Evolutionary conservation across 2,113 vertebrate genomes (phyloP).

Genomic region (Strix uralensis): DNA sequence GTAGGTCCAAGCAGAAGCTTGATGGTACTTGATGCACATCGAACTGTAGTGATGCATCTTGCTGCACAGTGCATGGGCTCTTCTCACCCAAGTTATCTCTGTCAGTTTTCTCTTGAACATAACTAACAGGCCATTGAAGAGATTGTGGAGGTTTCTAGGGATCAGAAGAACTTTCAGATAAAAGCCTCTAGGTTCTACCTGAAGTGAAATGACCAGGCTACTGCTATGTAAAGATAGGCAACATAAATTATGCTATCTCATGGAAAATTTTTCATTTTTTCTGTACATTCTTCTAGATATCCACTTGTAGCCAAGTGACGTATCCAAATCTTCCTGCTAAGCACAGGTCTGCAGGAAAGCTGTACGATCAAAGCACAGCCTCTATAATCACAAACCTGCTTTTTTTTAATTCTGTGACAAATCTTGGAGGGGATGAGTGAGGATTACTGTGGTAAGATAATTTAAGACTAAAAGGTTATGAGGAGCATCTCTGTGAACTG

Average conservation of each 20-base stretch:
- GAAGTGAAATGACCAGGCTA: neutral
- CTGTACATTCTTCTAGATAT: neutral
- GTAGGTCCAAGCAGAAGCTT: neutral
- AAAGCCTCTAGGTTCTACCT: neutral
- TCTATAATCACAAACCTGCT: neutral
- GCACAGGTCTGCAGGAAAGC: neutral
- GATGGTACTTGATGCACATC: neutral
- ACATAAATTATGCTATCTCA: neutral
- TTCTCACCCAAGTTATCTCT: neutral
- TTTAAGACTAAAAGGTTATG: neutral
- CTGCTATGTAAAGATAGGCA: neutral
- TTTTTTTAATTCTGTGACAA: neutral
- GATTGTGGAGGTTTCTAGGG: neutral
- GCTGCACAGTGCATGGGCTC: accelerated
- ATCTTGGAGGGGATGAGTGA: neutral
- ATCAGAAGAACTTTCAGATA: neutral
- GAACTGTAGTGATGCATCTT: neutral
- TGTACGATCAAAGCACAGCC: neutral
- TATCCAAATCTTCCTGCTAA: neutral
- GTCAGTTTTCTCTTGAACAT: neutral
- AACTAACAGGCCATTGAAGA: neutral
- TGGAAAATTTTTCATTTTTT: neutral
- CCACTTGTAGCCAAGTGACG: neutral
- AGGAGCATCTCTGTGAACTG: neutral
- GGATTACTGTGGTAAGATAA: neutral